Conservation (phyloP, 1,140 invertebrate species). For the Onthophagus taurus region DNA sequence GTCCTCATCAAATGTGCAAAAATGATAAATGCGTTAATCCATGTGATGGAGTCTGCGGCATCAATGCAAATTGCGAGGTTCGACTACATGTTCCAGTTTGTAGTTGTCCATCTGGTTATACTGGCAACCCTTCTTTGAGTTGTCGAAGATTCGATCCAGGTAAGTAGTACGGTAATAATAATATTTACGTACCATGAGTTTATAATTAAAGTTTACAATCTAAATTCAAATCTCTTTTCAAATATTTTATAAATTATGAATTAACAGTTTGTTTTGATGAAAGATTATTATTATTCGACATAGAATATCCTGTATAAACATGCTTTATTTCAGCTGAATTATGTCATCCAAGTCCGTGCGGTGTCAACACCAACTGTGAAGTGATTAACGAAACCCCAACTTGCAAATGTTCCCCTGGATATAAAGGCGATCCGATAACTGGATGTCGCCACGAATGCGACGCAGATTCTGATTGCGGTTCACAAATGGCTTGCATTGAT, state of each 20-base stretch:
- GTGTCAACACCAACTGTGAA: conserved; percentile 67
- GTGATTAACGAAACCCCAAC: conserved; percentile 63
- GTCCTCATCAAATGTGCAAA: conserved; percentile 41
- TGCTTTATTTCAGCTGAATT: conserved; percentile 50
- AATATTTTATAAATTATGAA: neutral
- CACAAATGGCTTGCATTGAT: conserved; percentile 60
- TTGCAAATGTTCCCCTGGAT: conserved; percentile 59
- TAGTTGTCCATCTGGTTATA: conserved; percentile 52
- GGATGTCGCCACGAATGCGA: conserved; percentile 74
- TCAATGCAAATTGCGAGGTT: conserved; percentile 51
- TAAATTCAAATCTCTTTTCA: no score
- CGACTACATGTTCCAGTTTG: conserved; percentile 54
- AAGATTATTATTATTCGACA: no score
- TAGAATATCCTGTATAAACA: neutral
- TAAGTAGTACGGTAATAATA: conserved; percentile 23
- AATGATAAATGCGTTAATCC: conserved; percentile 50
- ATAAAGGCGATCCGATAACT: conserved; percentile 58
- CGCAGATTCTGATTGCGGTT: conserved; percentile 58
- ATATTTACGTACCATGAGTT: neutral
- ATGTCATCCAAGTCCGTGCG: conserved; percentile 71
- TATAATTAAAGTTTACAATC: no score
- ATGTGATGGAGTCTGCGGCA: conserved; percentile 49
- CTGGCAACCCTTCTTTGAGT: conserved; percentile 49
- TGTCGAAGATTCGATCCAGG: conserved; percentile 45
- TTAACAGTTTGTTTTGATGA: neutral